Base-by-base conservation (phyloP, 2,797 vertebrate genomes). In the Periparus ater region DNA sequence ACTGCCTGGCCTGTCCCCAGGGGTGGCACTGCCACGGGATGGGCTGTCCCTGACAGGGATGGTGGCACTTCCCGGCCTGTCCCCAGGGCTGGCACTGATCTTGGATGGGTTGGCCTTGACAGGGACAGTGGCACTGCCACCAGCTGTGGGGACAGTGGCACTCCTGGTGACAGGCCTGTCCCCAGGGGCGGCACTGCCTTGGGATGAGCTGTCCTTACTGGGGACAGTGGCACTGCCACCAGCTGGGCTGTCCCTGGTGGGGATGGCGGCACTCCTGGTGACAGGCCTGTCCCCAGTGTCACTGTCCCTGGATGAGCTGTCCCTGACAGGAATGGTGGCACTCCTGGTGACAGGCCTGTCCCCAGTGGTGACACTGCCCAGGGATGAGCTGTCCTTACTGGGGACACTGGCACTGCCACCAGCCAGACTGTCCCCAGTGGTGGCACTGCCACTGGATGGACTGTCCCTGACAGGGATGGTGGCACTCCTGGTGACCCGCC, bases 401-500 rank as follows among this genome's bases (percentile, higher is more conserved):
- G 47, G 18, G 45, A 27, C 9, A 1, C 27, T 15, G 67, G 3
- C 65, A 29, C 19, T 38, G n/a, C 44, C 32, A 13, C 48, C 47
- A 13, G 13, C 44, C 44, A 16, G n/a, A n/a, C n/a, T n/a, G n/a
- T n/a, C n/a, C n/a, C n/a, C n/a, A n/a, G n/a, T n/a, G n/a, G n/a
- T 57, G 54, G 21, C 54, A 57, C 54, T 34, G 15, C 40, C 40
- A 40, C 40, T 13, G 13, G 40, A 10, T n/a, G n/a, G n/a, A n/a
- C n/a, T n/a, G n/a, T n/a, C n/a, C n/a, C n/a, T n/a, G n/a, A n/a
- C 2, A 5, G 22, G 22, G 17, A 38, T 17, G 10, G 14, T 58
- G 55, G 4, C 32, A n/a, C 54, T 23, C 32, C 13, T 4, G 8
- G 27, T 8, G 17, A 2, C 40, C 1, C 9, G 23, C 22, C 6